Evolutionary conservation across 2,113 vertebrate species (phyloP).

Genomic region (Phylloscopus trochilus): DNA sequence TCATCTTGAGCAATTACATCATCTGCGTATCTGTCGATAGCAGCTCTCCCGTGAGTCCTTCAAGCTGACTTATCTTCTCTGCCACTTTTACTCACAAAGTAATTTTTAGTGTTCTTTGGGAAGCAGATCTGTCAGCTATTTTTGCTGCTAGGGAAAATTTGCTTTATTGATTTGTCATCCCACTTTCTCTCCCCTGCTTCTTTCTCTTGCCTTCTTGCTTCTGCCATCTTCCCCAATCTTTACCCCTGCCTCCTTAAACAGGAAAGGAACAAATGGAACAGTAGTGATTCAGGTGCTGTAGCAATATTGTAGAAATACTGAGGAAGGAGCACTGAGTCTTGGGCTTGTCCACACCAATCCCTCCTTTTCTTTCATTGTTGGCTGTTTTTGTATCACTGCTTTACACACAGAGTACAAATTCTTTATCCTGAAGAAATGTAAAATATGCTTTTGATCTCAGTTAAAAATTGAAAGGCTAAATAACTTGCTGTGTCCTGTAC

Average conservation of each 20-base stretch:
- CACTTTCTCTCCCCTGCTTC: neutral
- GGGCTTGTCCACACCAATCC: neutral
- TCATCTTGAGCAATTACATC: slow-evolving; percentile 33
- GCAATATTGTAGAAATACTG: neutral
- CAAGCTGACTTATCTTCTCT: neutral
- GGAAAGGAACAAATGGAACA: neutral
- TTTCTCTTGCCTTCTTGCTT: neutral
- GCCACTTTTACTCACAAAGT: slow-evolving; percentile 8
- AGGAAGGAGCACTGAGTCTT: neutral
- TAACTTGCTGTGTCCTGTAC: neutral
- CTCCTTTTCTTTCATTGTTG: neutral
- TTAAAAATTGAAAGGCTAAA: neutral
- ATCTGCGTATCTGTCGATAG: slow-evolving; percentile 21
- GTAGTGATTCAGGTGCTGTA: neutral
- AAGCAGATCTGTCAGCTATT: slow-evolving; percentile 43
- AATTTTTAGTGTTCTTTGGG: slow-evolving; percentile 45
- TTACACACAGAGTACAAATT: neutral
- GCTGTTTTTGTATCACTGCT: neutral
- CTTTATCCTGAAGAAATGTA: neutral
- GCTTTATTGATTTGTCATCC: neutral
- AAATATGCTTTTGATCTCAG: neutral
- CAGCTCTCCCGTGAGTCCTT: slow-evolving; percentile 2
- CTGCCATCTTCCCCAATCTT: neutral
- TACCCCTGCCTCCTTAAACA: neutral
- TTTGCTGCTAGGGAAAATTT: slow-evolving; percentile 29